phyloP scores from a whole-genome alignment of 2,888 invertebrate genomes.

The Mermis nigrescens region DNA sequence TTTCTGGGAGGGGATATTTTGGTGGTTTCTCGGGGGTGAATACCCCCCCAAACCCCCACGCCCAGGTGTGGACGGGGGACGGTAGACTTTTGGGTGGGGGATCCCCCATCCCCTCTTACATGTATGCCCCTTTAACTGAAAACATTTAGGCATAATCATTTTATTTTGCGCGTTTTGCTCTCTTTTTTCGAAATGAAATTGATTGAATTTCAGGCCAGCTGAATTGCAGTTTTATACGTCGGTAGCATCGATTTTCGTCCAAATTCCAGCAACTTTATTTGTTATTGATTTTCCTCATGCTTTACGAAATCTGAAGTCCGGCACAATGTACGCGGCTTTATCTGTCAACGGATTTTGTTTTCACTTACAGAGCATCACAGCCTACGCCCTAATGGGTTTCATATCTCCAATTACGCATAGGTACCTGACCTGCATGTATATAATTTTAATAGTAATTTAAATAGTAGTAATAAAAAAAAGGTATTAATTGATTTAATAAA shows the following conservation, averaged over 20 bases:
- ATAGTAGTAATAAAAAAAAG: not conserved
- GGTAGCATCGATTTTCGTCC: constrained; percentile 50
- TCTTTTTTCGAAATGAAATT: no score
- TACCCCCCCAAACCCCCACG: no score
- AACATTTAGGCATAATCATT: no score
- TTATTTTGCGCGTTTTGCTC: no score
- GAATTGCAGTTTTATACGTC: constrained; percentile 60
- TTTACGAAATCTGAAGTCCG: constrained; percentile 34
- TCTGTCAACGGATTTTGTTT: constrained; percentile 53
- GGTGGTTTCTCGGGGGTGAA: no score
- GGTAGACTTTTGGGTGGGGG: no score
- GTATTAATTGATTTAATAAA: not conserved
- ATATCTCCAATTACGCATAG: constrained; percentile 60
- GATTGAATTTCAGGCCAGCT: constrained; percentile 49
- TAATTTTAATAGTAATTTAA: no score
- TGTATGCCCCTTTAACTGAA: no score
- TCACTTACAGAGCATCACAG: constrained; percentile 59
- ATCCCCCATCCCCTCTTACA: no score
- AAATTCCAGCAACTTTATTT: constrained; percentile 49
- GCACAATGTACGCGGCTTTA: constrained; percentile 41
- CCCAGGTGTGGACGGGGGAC: no score
- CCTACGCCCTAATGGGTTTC: constrained; percentile 57
- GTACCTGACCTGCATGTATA: no score
- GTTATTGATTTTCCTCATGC: constrained; percentile 45
- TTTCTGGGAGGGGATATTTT: no score